Conservation (phyloP, 37 sponge, comb jelly and placozoan species). For the Oopsacas minuta region DNA sequence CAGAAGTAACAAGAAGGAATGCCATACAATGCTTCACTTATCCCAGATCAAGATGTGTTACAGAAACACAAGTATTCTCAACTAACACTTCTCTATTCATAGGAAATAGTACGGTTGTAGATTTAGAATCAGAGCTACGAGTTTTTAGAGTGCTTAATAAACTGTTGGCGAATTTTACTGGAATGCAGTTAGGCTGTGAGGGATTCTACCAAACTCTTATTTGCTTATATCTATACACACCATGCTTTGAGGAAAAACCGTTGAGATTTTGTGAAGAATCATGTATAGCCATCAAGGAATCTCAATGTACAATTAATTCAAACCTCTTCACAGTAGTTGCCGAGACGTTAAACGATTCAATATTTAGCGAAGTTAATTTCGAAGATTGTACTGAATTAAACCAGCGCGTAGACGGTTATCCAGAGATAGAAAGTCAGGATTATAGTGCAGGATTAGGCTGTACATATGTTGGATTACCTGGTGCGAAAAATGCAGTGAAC, state of each 20-base stretch:
- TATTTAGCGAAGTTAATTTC: not conserved
- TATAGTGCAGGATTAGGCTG: not conserved
- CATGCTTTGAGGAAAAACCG: not conserved
- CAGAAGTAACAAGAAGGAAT: not conserved
- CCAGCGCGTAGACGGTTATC: not conserved
- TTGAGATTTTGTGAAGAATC: not conserved
- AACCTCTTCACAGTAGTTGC: not conserved
- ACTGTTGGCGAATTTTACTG: not conserved
- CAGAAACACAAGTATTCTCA: not conserved
- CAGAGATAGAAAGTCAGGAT: not conserved
- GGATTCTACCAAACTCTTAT: not conserved
- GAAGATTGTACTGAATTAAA: not conserved
- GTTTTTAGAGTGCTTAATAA: not conserved
- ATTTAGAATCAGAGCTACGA: not conserved
- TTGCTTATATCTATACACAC: not conserved
- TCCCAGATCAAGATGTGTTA: not conserved
- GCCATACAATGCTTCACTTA: not conserved
- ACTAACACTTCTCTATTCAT: not conserved
- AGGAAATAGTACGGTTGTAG: not conserved
- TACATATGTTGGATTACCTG: constrained; percentile 13
- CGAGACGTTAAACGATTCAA: not conserved
- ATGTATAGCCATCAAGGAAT: not conserved
- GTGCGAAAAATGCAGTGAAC: not conserved
- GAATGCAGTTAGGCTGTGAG: not conserved
- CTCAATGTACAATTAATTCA: not conserved